Evolutionary conservation across 2,797 vertebrate species (phyloP).

Genomic region (Clarias fuscus): DNA sequence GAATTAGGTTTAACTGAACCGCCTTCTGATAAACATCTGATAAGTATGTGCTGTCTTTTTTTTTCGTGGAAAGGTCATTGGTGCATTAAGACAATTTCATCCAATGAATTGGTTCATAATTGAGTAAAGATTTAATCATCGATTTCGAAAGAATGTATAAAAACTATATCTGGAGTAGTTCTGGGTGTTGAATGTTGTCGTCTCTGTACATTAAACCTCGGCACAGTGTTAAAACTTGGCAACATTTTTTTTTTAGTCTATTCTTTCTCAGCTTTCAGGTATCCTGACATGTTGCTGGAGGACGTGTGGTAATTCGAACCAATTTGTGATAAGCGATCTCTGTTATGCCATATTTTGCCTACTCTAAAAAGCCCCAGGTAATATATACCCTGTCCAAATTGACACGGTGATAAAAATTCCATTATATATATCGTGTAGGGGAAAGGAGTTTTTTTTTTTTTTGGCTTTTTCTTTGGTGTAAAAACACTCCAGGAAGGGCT

Average conservation of each 20-base stretch:
- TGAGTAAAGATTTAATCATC: conserved; percentile 23
- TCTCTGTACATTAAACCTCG: background rate
- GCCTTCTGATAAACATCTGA: background rate
- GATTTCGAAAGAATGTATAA: background rate
- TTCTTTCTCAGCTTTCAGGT: background rate
- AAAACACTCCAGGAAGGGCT: background rate
- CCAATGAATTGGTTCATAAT: conserved; percentile 1
- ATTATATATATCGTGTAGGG: background rate
- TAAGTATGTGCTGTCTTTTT: conserved; percentile 3
- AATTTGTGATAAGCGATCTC: background rate
- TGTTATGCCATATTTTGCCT: background rate
- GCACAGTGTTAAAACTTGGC: background rate
- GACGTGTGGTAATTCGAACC: too few species aligned
- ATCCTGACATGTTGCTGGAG: background rate
- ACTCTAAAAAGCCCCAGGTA: background rate
- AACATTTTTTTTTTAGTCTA: background rate
- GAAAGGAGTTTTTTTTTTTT: background rate
- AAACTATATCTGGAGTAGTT: conserved; percentile 19
- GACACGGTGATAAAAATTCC: background rate
- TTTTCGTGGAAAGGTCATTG: background rate
- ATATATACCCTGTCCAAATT: background rate
- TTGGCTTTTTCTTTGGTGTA: background rate
- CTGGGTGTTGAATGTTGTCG: background rate
- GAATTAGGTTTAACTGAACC: background rate
- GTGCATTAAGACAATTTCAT: background rate